Evolutionary conservation across 2,113 vertebrate species (phyloP).

Genomic region (Mesembrinibis cayennensis): DNA sequence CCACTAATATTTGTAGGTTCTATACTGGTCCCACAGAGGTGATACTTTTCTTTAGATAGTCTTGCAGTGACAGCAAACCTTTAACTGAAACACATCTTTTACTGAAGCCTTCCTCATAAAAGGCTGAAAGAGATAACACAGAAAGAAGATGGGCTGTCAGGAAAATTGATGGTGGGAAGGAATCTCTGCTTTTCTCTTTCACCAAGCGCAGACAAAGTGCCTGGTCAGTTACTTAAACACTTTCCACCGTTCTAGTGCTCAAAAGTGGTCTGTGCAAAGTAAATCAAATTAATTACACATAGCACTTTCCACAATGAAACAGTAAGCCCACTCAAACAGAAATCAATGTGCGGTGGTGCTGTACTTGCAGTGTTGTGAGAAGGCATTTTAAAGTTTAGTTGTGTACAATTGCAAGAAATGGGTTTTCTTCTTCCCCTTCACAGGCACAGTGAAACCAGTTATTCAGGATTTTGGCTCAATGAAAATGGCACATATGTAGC

Average conservation of each 20-base stretch:
- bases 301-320: background rate
- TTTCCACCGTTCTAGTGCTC: background rate
- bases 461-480: background rate
- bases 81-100: slow-evolving; percentile 41
- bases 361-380: background rate
- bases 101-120: slow-evolving; percentile 51
- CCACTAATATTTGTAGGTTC: background rate
- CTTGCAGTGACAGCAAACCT: slow-evolving; percentile 28
- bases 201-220: background rate
- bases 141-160: slow-evolving; percentile 45
- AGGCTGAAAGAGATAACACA: slow-evolving; percentile 54
- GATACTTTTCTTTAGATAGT: slow-evolving; percentile 13
- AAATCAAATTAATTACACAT: background rate
- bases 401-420: background rate
- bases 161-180: slow-evolving; percentile 46
- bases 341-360: background rate
- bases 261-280: background rate
- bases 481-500: background rate
- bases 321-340: background rate
- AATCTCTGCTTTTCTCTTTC: slow-evolving; percentile 19
- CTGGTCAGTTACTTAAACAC: slow-evolving; percentile 8
- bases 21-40: background rate
- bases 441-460: background rate
- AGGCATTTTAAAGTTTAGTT: background rate
- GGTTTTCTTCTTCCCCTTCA: background rate